phyloP scores from a whole-genome alignment of 1,140 invertebrate species.

The Gonioctena quinquepunctata region DNA sequence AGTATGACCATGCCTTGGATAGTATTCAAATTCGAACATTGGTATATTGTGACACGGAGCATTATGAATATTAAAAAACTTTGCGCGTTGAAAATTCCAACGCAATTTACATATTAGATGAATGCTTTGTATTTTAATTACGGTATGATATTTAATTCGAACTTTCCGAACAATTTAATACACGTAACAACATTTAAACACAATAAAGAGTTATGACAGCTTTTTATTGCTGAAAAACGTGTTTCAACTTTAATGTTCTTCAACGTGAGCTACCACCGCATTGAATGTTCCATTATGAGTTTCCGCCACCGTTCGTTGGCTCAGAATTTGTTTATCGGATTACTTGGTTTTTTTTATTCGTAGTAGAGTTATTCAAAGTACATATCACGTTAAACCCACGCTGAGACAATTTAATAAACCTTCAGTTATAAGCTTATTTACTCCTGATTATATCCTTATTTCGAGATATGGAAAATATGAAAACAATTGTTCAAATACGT shows the following conservation, averaged over 20 bases:
- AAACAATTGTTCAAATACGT: too few relatives aligned
- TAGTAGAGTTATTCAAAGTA: too few relatives aligned
- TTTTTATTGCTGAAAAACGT: slow-evolving; percentile 40
- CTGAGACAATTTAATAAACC: too few relatives aligned
- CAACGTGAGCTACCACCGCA: slow-evolving; percentile 11
- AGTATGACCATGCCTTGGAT: slow-evolving; percentile 2
- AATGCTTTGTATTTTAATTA: slow-evolving; percentile 56
- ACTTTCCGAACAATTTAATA: slow-evolving; percentile 55
- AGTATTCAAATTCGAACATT: slow-evolving; percentile 36
- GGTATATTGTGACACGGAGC: slow-evolving; percentile 34
- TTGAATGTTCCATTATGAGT: too few relatives aligned
- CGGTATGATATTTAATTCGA: slow-evolving; percentile 54
- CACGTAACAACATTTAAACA: slow-evolving; percentile 40
- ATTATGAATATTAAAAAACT: slow-evolving; percentile 53
- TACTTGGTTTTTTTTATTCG: too few relatives aligned
- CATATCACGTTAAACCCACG: too few relatives aligned
- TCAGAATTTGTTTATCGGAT: too few relatives aligned
- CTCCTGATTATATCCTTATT: too few relatives aligned
- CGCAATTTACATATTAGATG: slow-evolving; percentile 55
- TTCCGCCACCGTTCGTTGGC: too few relatives aligned
- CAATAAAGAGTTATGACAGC: slow-evolving; percentile 47
- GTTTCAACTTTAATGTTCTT: slow-evolving; percentile 38
- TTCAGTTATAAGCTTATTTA: too few relatives aligned
- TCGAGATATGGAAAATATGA: too few relatives aligned
- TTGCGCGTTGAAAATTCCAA: slow-evolving; percentile 53